Base-by-base conservation (phyloP, 1,140 invertebrate genomes). In the Physella acuta region DNA sequence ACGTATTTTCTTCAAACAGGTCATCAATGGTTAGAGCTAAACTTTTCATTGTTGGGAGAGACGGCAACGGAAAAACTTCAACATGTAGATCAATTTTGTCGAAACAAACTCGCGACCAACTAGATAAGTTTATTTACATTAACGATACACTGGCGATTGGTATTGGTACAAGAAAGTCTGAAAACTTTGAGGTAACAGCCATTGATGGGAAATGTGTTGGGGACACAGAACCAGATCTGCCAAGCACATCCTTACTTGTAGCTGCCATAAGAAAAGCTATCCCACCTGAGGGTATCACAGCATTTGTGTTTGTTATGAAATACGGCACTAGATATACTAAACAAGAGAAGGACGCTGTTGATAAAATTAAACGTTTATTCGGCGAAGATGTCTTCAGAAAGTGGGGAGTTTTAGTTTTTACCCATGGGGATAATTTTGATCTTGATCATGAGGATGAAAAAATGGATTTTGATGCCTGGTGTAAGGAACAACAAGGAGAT, bases 381-480 rank as follows among this genome's bases (percentile, higher is more conserved):
- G 62, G 62, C 28, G 44, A 51, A 31, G 28, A 17, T 30, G 49
- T 64, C 20, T 49, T 64, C 49, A 51, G 44, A 36, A 52, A 64
- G 28, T 64, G 44, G 16, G 62, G 39, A 3, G 26, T 64, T 30
- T 51, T 53, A 3, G 26, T 49, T 11, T 37, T 64, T 31, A 51
- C 62, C 1, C 24, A 53, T 64, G 62, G 62, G 16, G 62, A 64
- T 36, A 64, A 53, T 24, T 64, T 64, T 53, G 51, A 53, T 30
- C 3, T 24, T 1, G 62, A 64, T 24, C 49, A 20, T 20, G 39
- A 64, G 14, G 49, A 53, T n/a, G 24, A 31, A 2, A 49, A 20
- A 3, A 36, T 26, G 4, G 26, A 31, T 1, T 64, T 64, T 53
- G 31, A 64, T 26, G n/a, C 24, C 1, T 64, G 62, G 62, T 52